Evolutionary conservation across 2,888 invertebrate species (phyloP), one percentile per base, ranked within the genome.

Genomic region (Pharmacophagus antenor): DNA sequence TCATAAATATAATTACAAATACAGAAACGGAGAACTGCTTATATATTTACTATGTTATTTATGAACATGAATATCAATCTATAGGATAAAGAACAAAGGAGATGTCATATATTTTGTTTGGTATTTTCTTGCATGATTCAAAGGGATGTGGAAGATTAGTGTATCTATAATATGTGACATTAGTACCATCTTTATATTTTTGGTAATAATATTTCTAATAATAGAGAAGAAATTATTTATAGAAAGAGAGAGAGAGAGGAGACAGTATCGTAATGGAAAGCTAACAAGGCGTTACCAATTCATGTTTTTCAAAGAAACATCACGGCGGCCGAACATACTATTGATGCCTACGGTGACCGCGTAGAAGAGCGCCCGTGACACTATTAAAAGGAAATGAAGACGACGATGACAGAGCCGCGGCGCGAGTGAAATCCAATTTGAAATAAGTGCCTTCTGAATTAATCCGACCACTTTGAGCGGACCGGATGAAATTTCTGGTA

Each of bases 371-470:
- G 62, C 56, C 64, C 77, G 71, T 76, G 75, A 78, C 83, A 84
- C 80, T 82, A 85, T 86, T 83, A 84, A 81, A 82, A 82, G 79
- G 79, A 79, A 84, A 82, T 82, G 77, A 83, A 80, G 77, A 74
- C 75, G 79, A 77, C 71, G 73, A 48, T 75, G 70, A 74, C 74
- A 67, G 70, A 78, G 74, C 77, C 80, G 79, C 75, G 77, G 73
- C 74, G 76, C 72, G 77, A 83, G 76, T 76, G 81, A 86, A 89
- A 88, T 88, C 86, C 88, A 88, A 90, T 90, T 89, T 86, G 87
- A 87, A 88, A 88, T 89, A 89, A 90, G 89, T 89, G 88, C 87
- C 84, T 83, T 82, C 84, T 84, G 89, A 90, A 89, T 90, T 89
- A 90, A 89, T 90, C 88, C 88, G 72, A 82, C 83, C 85, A 85